Percentiles rank a stretch among this genome's conserved stretches.
Conservation (phyloP, 23 tunicate genomes). For the Phallusia fumigata region DNA sequence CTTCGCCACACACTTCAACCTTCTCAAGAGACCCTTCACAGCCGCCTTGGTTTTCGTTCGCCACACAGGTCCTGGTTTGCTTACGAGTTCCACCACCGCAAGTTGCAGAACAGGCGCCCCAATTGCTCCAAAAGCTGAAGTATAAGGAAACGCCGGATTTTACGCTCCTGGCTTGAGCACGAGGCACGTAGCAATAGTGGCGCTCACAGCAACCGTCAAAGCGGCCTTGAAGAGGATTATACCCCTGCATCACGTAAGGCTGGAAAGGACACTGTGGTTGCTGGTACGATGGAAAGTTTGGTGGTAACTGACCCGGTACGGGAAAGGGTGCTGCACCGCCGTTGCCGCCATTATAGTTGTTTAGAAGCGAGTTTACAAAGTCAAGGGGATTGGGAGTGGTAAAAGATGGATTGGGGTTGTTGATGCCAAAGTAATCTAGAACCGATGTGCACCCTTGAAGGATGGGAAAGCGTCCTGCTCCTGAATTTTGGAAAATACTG, state of each 20-base stretch:
- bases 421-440: background rate
- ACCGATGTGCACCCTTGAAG: background rate
- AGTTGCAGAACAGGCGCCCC: background rate
- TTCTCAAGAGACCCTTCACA: background rate
- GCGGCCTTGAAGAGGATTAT: background rate
- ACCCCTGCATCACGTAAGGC: background rate
- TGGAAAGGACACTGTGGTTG: background rate
- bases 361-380: background rate
- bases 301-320: background rate
- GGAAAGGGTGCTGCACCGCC: background rate
- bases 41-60: background rate
- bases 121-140: background rate
- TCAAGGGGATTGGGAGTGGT: background rate
- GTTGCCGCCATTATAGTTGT: background rate
- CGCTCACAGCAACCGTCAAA: constrained; percentile 9
- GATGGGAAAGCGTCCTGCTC: background rate
- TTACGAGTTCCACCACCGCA: constrained; percentile 3
- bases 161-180: background rate
- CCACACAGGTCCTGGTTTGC: background rate
- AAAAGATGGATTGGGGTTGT: background rate
- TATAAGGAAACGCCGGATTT: background rate
- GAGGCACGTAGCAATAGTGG: background rate
- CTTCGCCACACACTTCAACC: background rate
- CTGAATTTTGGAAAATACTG: background rate
- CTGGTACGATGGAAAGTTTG: background rate